Conservation (phyloP, 2,888 invertebrate species). For the Thyatira batis region DNA sequence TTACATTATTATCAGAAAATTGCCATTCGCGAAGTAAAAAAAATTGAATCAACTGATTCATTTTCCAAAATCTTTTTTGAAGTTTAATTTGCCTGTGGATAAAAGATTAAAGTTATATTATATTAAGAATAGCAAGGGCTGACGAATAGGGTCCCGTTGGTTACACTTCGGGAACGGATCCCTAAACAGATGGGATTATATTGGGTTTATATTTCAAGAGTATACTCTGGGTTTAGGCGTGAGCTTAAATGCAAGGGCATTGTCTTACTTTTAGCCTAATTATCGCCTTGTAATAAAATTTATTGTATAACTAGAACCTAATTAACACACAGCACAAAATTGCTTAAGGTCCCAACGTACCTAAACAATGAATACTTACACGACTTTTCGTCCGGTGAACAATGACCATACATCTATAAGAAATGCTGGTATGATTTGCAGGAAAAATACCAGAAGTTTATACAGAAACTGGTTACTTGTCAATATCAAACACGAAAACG, state of each 20-base stretch:
- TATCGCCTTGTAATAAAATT: too few relatives aligned
- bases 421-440: slow-evolving; percentile 43
- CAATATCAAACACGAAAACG: slow-evolving; percentile 32
- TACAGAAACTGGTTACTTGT: slow-evolving; percentile 27
- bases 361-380: slow-evolving; percentile 31
- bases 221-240: too few relatives aligned
- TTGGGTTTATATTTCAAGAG: too few relatives aligned
- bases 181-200: too few relatives aligned
- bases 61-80: slow-evolving; percentile 25
- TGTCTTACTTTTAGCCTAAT: too few relatives aligned
- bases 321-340: too few relatives aligned
- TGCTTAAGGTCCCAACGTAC: too few relatives aligned
- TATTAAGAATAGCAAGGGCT: too few relatives aligned
- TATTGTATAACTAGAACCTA: too few relatives aligned
- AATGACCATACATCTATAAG: slow-evolving; percentile 35
- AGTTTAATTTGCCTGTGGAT: slow-evolving; percentile 41
- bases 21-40: slow-evolving; percentile 32
- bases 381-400: slow-evolving; percentile 31
- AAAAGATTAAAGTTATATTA: slow-evolving; percentile 4
- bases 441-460: slow-evolving; percentile 24
- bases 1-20: slow-evolving; percentile 29
- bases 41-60: slow-evolving; percentile 17
- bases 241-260: too few relatives aligned
- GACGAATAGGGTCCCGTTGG: too few relatives aligned
- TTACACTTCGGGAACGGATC: too few relatives aligned